These are phyloP conservation scores for Pelusios castaneus DNA, from an alignment of 2,113 vertebrate species.

Conservation along the genomic window DNA sequence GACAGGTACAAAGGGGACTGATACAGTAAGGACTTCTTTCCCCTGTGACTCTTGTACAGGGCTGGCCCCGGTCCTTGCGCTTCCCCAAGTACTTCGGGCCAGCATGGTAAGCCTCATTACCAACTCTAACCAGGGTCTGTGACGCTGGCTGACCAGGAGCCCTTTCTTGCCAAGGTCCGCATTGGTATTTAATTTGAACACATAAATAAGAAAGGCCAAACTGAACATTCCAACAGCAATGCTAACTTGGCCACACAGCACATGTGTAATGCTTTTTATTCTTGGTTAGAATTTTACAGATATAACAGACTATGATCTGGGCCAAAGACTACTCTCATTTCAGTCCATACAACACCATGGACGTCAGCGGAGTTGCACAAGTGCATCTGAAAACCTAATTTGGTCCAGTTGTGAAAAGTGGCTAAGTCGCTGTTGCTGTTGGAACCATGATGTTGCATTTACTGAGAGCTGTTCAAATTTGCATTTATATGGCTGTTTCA, in stretches of 20 bases:
- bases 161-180: background rate
- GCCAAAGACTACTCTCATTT: background rate
- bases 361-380: background rate
- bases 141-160: background rate
- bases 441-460: rapidly evolving
- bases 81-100: background rate
- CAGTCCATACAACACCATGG: rapidly evolving
- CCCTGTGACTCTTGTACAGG: background rate
- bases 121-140: background rate
- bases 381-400: background rate
- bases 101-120: background rate
- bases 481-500: background rate
- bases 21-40: background rate
- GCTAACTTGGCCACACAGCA: background rate
- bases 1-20: background rate
- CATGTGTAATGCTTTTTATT: background rate
- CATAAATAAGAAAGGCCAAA: slow-evolving; percentile 31
- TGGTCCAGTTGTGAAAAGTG: background rate
- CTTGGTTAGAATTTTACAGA: background rate
- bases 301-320: background rate
- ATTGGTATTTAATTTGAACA: slow-evolving; percentile 32
- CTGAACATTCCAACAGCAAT: slow-evolving; percentile 22
- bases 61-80: background rate
- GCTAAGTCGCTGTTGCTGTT: rapidly evolving
- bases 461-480: rapidly evolving